Evolutionary conservation across 2,888 invertebrate genomes (phyloP), one percentile per base, ranked within the genome.

Genomic region (Noctua comes): DNA sequence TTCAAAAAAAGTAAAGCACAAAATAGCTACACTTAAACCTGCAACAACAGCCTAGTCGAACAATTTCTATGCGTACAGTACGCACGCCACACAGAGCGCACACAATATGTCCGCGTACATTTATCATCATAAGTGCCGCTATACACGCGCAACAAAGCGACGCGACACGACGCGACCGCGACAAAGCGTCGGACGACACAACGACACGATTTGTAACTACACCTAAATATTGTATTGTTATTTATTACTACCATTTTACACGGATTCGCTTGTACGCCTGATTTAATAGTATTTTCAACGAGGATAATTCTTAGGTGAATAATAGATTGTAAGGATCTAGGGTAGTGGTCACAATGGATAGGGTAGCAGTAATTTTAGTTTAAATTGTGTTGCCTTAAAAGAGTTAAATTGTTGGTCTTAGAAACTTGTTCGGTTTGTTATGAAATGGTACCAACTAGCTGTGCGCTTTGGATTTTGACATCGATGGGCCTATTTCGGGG

Each of bases 111-210:
- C 91, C 93, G 92, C 91, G 89, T 87, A 90, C 95, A 96, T 96
- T 96, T 95, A 96, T 96, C 96, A 96, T 95, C 95, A 95, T 95
- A 95, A 95, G 94, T 92, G 94, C 89, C 88, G 90, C 90, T 90
- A 91, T 92, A 92, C 92, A 91, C 90, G 79, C 83, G 86, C 85
- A 88, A 92, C 91, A 91, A 91, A 88, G 86, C 91, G 89, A 90
- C 89, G 79, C 90, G 71, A 86, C 86, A 83, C 85, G 80, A 85
- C 81, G 72, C 80, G 83, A 80, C 88, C 79, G 74, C 86, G 88
- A 86, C 85, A 86, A 85, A 89, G 86, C 88, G 83, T 77, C 85
- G 86, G 86, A 84, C 84, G 84, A 79, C 82, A 86, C 89, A 76
- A 68, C 90, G 83, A 90, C 89, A 86, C 89, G 88, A 90, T 90